phyloP scores from a whole-genome alignment of 2,113 vertebrate genomes.

The Paracanthobrama guichenoti region DNA sequence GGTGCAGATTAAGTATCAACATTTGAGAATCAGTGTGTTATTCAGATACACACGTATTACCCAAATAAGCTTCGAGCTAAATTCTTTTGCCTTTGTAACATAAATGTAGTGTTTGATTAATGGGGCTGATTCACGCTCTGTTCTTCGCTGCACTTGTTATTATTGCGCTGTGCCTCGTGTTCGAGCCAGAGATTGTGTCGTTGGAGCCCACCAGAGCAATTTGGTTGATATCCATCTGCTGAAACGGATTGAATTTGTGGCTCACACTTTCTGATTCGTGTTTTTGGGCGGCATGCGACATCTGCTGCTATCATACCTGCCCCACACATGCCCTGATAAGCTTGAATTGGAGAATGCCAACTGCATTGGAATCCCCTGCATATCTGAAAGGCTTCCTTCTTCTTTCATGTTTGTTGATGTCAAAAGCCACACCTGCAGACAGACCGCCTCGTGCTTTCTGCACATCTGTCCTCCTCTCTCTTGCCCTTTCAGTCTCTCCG shows the following conservation, averaged over 20 bases:
- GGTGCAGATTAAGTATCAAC: no score
- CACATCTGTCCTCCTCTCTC: conserved; percentile 4
- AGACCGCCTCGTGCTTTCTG: background rate
- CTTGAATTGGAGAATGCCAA: background rate
- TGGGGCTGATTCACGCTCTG: background rate
- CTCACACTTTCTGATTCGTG: conserved; percentile 16
- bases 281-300: background rate
- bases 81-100: background rate
- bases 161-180: conserved; percentile 8
- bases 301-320: background rate
- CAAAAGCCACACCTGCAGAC: background rate
- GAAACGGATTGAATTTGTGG: conserved; percentile 54
- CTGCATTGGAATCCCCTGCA: background rate
- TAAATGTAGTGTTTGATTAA: background rate
- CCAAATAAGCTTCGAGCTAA: background rate
- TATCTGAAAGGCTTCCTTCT: conserved; percentile 1
- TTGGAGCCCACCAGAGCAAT: conserved; percentile 2
- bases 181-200: conserved; percentile 36
- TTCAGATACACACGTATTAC: background rate
- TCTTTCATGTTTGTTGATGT: background rate
- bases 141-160: conserved; percentile 1
- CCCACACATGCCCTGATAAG: background rate
- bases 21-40: background rate
- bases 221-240: conserved; percentile 58
- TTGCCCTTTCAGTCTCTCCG: background rate